phyloP scores from a whole-genome alignment of 2,888 invertebrate genomes.

The Polietes domitor region DNA sequence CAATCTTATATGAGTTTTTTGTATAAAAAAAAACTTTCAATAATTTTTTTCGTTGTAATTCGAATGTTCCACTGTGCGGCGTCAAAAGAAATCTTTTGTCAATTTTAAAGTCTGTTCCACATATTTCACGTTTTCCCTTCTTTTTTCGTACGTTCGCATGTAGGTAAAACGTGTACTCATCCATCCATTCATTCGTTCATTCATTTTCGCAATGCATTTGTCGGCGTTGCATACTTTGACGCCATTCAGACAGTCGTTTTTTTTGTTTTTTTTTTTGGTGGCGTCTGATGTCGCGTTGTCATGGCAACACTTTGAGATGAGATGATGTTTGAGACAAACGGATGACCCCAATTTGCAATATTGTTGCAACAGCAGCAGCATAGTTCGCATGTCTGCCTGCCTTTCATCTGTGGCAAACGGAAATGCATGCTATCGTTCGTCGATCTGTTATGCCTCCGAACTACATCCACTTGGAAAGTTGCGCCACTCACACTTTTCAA shows the following conservation, averaged over 20 bases:
- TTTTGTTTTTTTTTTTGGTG: background rate
- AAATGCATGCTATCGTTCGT: background rate
- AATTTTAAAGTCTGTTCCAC: too few species aligned
- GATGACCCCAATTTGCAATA: slow-evolving; percentile 54
- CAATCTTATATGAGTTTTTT: too few species aligned
- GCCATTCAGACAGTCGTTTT: too few species aligned
- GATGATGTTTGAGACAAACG: slow-evolving; percentile 52
- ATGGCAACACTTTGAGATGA: slow-evolving; percentile 17
- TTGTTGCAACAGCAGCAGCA: background rate
- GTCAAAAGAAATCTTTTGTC: too few species aligned
- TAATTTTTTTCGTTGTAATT: too few species aligned
- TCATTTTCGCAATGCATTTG: background rate
- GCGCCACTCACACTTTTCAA: background rate
- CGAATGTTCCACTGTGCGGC: too few species aligned
- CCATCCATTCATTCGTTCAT: background rate
- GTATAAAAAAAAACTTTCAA: too few species aligned
- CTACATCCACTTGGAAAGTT: too few species aligned
- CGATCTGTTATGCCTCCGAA: background rate
- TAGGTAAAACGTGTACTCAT: too few species aligned
- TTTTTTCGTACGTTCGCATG: too few species aligned
- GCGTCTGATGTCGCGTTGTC: background rate
- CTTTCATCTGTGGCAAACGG: background rate
- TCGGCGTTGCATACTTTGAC: background rate
- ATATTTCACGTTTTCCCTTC: too few species aligned
- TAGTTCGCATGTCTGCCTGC: background rate